A percentile compares a stretch with the other conserved stretches of the same genome.
Evolutionary conservation across 2,888 invertebrate species (phyloP).

Genomic region (Caenorhabditis sp.): DNA sequence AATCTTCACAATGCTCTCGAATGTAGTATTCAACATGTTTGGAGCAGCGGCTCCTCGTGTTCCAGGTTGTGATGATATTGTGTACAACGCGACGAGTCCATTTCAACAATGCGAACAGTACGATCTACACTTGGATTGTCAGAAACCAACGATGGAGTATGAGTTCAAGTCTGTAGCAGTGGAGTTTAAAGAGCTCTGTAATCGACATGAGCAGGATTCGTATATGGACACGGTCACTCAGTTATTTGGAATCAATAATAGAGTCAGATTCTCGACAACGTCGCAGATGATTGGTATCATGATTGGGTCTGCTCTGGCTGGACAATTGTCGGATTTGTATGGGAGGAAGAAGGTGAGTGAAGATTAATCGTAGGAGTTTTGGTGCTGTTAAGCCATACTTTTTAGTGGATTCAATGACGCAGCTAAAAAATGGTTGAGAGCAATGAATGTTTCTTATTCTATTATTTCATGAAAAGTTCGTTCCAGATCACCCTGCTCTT

Average conservation of each 20-base stretch:
- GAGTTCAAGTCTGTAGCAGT: conserved; percentile 72
- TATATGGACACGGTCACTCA: conserved; percentile 52
- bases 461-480: background rate
- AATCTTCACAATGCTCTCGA: conserved; percentile 77
- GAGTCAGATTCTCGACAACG: conserved; percentile 69
- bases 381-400: background rate
- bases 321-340: conserved; percentile 72
- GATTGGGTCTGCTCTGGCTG: conserved; percentile 70
- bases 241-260: conserved; percentile 69
- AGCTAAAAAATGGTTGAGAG: too few relatives aligned
- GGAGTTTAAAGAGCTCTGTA: conserved; percentile 69
- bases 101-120: conserved; percentile 65
- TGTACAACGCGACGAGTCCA: conserved; percentile 67
- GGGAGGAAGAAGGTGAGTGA: conserved; percentile 68
- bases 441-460: background rate
- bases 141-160: conserved; percentile 64
- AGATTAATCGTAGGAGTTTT: background rate
- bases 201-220: conserved; percentile 40
- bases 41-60: conserved; percentile 70
- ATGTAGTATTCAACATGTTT: conserved; percentile 76
- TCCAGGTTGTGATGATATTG: conserved; percentile 65
- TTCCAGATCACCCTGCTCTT: conserved; percentile 67
- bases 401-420: background rate
- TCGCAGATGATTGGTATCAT: conserved; percentile 75
- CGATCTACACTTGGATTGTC: conserved; percentile 59